Conservation (phyloP, 1,140 invertebrate species). For the Achatina immaculata region DNA sequence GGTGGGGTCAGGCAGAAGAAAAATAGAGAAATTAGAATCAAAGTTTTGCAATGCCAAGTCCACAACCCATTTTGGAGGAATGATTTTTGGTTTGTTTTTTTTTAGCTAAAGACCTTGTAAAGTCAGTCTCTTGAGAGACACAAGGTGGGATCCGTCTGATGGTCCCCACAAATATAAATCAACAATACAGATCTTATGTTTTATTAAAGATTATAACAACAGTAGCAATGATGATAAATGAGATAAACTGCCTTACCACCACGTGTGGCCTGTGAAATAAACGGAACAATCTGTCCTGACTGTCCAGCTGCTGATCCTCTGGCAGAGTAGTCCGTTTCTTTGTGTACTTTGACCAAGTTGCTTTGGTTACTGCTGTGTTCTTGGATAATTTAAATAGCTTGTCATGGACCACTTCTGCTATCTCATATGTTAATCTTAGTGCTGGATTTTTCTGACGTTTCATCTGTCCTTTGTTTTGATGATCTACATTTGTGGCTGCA, state of each 20-base stretch:
- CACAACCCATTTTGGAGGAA: too few species aligned
- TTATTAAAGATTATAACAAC: too few species aligned
- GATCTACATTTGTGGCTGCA: constrained; percentile 6
- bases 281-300: constrained; percentile 65
- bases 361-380: constrained; percentile 66
- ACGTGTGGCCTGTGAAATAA: constrained; percentile 60
- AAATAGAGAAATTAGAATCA: too few species aligned
- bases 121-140: too few species aligned
- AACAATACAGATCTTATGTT: too few species aligned
- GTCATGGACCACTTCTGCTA: constrained; percentile 59
- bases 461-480: constrained; percentile 11
- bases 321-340: constrained; percentile 71
- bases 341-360: constrained; percentile 70
- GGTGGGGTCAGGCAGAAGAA: too few species aligned
- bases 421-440: constrained; percentile 63
- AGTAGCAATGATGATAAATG: too few species aligned
- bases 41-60: too few species aligned
- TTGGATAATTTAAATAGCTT: constrained; percentile 60
- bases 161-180: too few species aligned
- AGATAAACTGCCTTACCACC: constrained; percentile 54
- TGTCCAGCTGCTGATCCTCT: constrained; percentile 71
- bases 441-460: constrained; percentile 55
- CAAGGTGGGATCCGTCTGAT: too few species aligned
- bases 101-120: too few species aligned
- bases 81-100: too few species aligned